Conservation (phyloP, 2,888 invertebrate genomes). For the Cephus rjabovi region DNA sequence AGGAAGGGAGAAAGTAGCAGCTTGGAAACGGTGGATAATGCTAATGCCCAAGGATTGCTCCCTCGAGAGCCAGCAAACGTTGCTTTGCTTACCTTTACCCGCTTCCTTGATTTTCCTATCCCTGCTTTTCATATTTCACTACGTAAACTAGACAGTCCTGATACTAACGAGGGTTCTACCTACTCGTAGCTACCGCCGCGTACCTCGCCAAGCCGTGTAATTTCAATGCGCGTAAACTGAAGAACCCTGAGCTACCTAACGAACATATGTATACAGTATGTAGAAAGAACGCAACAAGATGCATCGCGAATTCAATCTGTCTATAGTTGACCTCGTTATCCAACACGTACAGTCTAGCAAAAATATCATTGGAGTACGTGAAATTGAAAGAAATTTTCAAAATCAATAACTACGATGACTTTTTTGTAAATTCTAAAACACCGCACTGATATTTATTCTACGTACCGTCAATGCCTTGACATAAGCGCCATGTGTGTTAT, state of each 20-base stretch:
- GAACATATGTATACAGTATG: background rate
- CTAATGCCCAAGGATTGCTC: background rate
- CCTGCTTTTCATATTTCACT: constrained; percentile 48
- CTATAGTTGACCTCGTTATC: background rate
- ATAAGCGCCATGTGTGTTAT: background rate
- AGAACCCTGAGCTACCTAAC: constrained; percentile 33
- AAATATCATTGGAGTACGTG: background rate
- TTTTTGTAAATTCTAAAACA: background rate
- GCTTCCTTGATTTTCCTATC: constrained; percentile 34
- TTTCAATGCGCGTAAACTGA: constrained; percentile 39
- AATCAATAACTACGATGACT: background rate
- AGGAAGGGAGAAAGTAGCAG: background rate
- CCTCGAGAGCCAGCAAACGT: constrained; percentile 8
- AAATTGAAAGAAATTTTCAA: background rate
- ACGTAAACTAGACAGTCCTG: constrained; percentile 47
- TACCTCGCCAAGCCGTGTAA: constrained; percentile 31
- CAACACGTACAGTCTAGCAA: background rate
- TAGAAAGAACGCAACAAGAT: background rate
- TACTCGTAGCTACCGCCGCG: constrained; percentile 35
- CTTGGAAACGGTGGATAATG: background rate
- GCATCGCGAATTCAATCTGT: background rate
- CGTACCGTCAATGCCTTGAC: background rate
- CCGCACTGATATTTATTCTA: no score
- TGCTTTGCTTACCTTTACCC: constrained; percentile 29
- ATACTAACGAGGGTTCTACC: constrained; percentile 44